Evolutionary conservation across 2,888 invertebrate genomes (phyloP), one percentile per base, ranked within the genome.

Genomic region (Hoplodrina blanda): DNA sequence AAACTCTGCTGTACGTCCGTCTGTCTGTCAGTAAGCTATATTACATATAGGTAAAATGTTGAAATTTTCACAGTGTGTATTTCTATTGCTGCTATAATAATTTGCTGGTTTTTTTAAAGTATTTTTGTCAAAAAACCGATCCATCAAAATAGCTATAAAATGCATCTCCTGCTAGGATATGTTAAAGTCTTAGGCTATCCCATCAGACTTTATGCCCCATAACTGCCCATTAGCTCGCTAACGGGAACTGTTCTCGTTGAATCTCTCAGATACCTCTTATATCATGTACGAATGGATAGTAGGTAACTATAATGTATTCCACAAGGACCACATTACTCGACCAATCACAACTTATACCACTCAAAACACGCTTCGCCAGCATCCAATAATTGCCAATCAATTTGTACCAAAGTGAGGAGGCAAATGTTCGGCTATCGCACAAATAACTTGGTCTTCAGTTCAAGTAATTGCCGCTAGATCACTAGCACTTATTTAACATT

Each of bases 401-500:
- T 76, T 61, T n/a, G 11, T 6, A 8, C 60, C n/a, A 41, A 70
- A 61, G 46, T 70, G 70, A 70, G 46, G 61, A 77, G 11, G 0
- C 17, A 17, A 70, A 19, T 30, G 11, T 62, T 77, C 33, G 56
- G 10, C 25, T 30, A 20, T 19, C 46, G 66, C 17, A 25, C 44
- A 20, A 62, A 11, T 30, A 49, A 62, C 41, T 62, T 49, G 13
- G 4, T 41, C 41, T 53, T 70, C 13, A 56, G 56, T 30, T 17
- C 13, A 10, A 69, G 50, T 61, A 41, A 56, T 46, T 52, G 19
- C n/a, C 37, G 52, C 30, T 50, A 46, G 44, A 56, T 56, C 69
- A 44, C 15, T 44, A 3, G 44, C 20, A 30, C 11, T 59, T 4
- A 59, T 10, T 30, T 30, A 3, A 5, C 11, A 20, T 49, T 57